phyloP scores from a whole-genome alignment of 2,888 invertebrate genomes.

The Drosophila engyochracea region DNA sequence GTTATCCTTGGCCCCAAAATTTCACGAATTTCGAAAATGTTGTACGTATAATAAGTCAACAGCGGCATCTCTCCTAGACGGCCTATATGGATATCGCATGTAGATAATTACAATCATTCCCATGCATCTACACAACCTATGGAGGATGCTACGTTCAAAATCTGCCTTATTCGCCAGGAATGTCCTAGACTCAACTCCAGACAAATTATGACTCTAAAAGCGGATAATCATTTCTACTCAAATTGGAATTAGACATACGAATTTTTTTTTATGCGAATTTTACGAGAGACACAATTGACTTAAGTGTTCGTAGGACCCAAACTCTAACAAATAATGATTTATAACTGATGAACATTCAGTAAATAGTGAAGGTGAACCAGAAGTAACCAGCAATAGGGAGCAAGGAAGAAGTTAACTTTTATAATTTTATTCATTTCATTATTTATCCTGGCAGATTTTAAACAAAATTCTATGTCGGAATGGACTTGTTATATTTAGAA shows the following conservation, averaged over 20 bases:
- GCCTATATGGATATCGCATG: too few species aligned
- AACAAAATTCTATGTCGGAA: too few species aligned
- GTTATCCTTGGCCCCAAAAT: neutral
- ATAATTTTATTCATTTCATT: neutral
- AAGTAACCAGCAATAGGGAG: neutral
- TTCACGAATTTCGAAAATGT: neutral
- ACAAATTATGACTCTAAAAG: neutral
- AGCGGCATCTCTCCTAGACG: neutral
- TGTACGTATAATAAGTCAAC: neutral
- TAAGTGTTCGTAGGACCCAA: neutral
- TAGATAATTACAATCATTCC: neutral
- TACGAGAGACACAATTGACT: neutral
- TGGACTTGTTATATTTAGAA: neutral
- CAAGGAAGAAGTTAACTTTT: neutral
- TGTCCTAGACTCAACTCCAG: too few species aligned
- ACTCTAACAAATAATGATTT: neutral
- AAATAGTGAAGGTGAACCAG: neutral
- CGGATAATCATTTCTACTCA: neutral
- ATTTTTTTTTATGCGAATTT: neutral
- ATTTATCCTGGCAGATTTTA: neutral
- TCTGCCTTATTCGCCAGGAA: neutral
- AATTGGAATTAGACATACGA: neutral
- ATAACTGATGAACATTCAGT: neutral
- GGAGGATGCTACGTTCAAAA: neutral
- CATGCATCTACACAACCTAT: neutral